Base-by-base conservation (phyloP, 2,113 vertebrate species). In the Onychostoma macrolepis region DNA sequence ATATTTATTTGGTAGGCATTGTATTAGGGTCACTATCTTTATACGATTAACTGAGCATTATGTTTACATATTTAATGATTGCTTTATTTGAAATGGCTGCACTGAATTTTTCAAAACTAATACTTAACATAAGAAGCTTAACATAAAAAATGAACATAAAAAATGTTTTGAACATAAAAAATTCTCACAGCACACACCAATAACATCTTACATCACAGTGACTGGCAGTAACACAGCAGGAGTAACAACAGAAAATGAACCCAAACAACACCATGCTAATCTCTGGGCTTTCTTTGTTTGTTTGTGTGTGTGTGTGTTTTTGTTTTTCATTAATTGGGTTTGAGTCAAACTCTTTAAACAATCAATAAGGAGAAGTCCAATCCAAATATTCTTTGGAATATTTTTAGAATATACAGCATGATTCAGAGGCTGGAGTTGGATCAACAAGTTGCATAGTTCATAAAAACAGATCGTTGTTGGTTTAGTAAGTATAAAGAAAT, bases 201-300 rank as follows among this genome's bases (percentile, higher is more conserved):
- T 38, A 75, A n/a, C 72, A 75, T 26, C 38, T 50, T 77, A 50
- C 75, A 30, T 77, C 74, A 30, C 43, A 77, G 43, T 26, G 24
- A 77, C 41, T 50, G 11, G 72, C 26, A 30, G n/a, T 30, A 61
- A 61, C 24, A n/a, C 56, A 61, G 9, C 56, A n/a, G 56, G 56
- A 61, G 56, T 61, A 61, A 13, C 26, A 50, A 45, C 7, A 7
- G 72, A 26, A 75, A 75, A 75, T 15, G 21, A 75, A 75, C 72
- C 72, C 72, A 45, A 26, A 45, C 72, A 75, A 45, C 38, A 41
- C 19, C 17, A n/a, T 24, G 33, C 21, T 41, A 74, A 41, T 74
- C 10, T 2, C 7, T 15, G 10, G 38, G 4, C 19, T 11, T 41
- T 38, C 15, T 71, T 0, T 69, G 10, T 13, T 11, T 28, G 61